Percentiles rank a stretch among this genome's conserved stretches.
phyloP scores from a whole-genome alignment of 2,888 invertebrate genomes.

The Crematogaster levior region DNA sequence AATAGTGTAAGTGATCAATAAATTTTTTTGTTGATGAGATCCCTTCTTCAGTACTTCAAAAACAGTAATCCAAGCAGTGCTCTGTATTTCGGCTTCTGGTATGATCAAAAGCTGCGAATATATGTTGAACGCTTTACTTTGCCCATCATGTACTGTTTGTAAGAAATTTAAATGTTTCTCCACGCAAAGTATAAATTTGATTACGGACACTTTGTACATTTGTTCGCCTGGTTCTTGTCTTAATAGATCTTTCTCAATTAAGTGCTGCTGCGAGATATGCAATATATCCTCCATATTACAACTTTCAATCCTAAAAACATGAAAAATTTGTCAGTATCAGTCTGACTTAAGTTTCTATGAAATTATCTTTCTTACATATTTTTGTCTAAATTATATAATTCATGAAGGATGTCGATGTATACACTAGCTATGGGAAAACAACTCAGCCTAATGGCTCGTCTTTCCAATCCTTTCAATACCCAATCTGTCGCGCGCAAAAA shows the following conservation, averaged over 20 bases:
- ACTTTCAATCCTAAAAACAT: slow-evolving; percentile 53
- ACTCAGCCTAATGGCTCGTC: slow-evolving; percentile 62
- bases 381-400: slow-evolving; percentile 66
- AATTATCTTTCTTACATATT: slow-evolving; percentile 58
- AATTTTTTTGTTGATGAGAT: slow-evolving; percentile 19
- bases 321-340: not conserved
- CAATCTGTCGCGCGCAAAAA: slow-evolving; percentile 72
- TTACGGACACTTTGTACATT: slow-evolving; percentile 76
- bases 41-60: slow-evolving; percentile 52
- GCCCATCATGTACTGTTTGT: not conserved
- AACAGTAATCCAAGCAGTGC: slow-evolving; percentile 73
- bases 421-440: slow-evolving; percentile 80
- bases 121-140: slow-evolving; percentile 25
- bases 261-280: slow-evolving; percentile 67
- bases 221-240: slow-evolving; percentile 79
- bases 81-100: slow-evolving; percentile 71
- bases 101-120: slow-evolving; percentile 57
- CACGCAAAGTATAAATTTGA: slow-evolving; percentile 71
- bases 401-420: slow-evolving; percentile 73
- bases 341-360: not conserved
- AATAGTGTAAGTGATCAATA: slow-evolving; percentile 57
- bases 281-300: slow-evolving; percentile 26
- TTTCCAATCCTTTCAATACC: slow-evolving; percentile 78
- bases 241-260: slow-evolving; percentile 65
- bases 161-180: slow-evolving; percentile 20